These are phyloP conservation scores for Thaumatotibia leucotreta DNA, from an alignment of 1,140 invertebrate species.

Conservation along the genomic window DNA sequence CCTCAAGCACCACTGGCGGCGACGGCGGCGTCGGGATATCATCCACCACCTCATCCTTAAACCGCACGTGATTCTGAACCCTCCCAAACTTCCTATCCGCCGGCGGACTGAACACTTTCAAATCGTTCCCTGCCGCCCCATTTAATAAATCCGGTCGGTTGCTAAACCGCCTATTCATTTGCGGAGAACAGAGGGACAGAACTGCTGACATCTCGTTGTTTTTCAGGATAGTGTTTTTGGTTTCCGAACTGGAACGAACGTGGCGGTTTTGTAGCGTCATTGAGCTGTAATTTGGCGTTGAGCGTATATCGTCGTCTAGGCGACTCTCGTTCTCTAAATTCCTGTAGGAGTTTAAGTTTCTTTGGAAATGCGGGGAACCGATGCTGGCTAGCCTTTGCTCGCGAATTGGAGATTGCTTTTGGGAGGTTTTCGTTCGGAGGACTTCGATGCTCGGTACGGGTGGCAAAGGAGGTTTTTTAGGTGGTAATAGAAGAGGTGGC, in stretches of 20 bases:
- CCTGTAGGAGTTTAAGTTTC: constrained; percentile 74
- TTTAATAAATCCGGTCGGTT: constrained; percentile 59
- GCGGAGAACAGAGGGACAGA: constrained; percentile 72
- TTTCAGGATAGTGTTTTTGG: constrained; percentile 69
- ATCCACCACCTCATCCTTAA: constrained; percentile 67
- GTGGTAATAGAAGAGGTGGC: constrained; percentile 78
- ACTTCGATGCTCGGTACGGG: constrained; percentile 81
- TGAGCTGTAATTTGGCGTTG: constrained; percentile 71
- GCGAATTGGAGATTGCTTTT: constrained; percentile 60
- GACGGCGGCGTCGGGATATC: constrained; percentile 70
- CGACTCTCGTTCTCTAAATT: constrained; percentile 73
- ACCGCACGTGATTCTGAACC: constrained; percentile 68
- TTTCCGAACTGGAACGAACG: constrained; percentile 70
- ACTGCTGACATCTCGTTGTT: constrained; percentile 70
- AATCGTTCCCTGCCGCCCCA: constrained; percentile 52
- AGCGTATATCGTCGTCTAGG: constrained; percentile 57
- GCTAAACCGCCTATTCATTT: constrained; percentile 72
- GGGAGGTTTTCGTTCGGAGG: constrained; percentile 66
- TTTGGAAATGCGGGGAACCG: constrained; percentile 77
- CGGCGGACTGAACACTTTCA: constrained; percentile 50
- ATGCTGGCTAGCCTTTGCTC: constrained; percentile 77
- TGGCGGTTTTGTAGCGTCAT: constrained; percentile 64
- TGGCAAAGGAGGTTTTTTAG: constrained; percentile 84
- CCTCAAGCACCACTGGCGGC: constrained; percentile 71
- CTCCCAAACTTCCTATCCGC: constrained; percentile 55